Base-by-base conservation (phyloP, 2,113 vertebrate genomes). In the Neotoma lepida region DNA sequence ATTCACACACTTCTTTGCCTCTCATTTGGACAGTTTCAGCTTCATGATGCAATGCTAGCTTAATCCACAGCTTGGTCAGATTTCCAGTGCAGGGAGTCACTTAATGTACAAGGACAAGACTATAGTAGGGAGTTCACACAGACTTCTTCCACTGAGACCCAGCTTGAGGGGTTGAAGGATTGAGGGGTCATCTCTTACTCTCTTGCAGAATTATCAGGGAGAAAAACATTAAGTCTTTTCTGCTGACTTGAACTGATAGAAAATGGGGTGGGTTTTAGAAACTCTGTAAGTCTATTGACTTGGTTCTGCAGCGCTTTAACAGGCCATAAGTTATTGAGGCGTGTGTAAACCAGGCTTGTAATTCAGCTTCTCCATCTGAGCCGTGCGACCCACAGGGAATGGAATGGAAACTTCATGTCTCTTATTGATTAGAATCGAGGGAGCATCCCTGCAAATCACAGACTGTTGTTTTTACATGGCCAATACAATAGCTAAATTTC, bases 321-420 rank as follows among this genome's bases (percentile, higher is more conserved):
- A 0, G 77, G 28, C 68, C 15, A 15, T 89, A 89, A 63, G 63
- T 91, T 77, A 68, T 63, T 56, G 61, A 93, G 82, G 68, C 41
- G 12, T 78, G 51, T 61, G 41, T 49, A 87, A 89, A 91, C 85
- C 49, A 73, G 15, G 13, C 54, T 15, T 28, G 44, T 86, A 93
- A 86, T 26, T 94, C 90, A 95, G 61, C 80, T 68, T 96, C 89
- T 95, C 54, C 54, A 54, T 94, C 85, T 68, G 15, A 82, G 77
- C 46, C 18, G 1, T 61, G 33, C 66, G 58, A 28, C 26, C 61
- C 61, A 61, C 73, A 82, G 61, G 78, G 61, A 91, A 61, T 41
- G 2, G 9, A 51, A 82, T 80, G 88, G 85, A 46, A 30, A 24
- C 54, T 82, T 88, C 58, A 9, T 46, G 73, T 88, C 54, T 81